A percentile compares a stretch with the other conserved stretches of the same genome.
phyloP scores from a whole-genome alignment of 2,888 invertebrate species.

The Chesias legatella region DNA sequence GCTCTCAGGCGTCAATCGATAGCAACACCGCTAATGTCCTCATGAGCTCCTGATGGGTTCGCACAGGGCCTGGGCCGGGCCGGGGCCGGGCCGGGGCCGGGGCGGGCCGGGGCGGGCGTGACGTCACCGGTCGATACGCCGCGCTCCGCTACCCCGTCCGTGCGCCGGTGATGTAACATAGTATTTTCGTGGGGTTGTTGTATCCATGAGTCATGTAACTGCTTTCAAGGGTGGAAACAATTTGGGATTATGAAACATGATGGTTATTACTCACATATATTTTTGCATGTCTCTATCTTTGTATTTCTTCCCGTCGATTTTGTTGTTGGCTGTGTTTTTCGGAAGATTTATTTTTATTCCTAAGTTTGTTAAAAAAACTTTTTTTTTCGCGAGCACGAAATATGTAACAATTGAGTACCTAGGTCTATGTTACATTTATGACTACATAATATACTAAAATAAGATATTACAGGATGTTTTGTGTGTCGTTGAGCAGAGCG shows the following conservation, averaged over 20 bases:
- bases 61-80: slow-evolving; percentile 29
- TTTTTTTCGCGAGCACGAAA: no score
- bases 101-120: slow-evolving; percentile 40
- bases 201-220: slow-evolving; percentile 32
- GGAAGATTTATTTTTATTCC: no score
- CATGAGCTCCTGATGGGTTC: slow-evolving; percentile 17
- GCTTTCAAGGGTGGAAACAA: slow-evolving; percentile 32
- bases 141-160: slow-evolving; percentile 21
- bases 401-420: no score
- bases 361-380: no score
- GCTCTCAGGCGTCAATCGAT: slow-evolving; percentile 23
- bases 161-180: slow-evolving; percentile 45
- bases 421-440: no score
- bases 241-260: slow-evolving; percentile 11
- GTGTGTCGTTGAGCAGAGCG: no score
- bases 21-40: slow-evolving; percentile 5
- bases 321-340: not conserved
- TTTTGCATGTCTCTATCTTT: not conserved
- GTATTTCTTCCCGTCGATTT: not conserved
- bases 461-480: no score
- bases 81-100: slow-evolving; percentile 32
- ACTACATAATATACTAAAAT: no score
- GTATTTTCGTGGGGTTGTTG: slow-evolving; percentile 37
- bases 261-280: not conserved
- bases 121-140: slow-evolving; percentile 49